Evolutionary conservation across 2,113 vertebrate species (phyloP).

Genomic region (Ammospiza caudacuta): DNA sequence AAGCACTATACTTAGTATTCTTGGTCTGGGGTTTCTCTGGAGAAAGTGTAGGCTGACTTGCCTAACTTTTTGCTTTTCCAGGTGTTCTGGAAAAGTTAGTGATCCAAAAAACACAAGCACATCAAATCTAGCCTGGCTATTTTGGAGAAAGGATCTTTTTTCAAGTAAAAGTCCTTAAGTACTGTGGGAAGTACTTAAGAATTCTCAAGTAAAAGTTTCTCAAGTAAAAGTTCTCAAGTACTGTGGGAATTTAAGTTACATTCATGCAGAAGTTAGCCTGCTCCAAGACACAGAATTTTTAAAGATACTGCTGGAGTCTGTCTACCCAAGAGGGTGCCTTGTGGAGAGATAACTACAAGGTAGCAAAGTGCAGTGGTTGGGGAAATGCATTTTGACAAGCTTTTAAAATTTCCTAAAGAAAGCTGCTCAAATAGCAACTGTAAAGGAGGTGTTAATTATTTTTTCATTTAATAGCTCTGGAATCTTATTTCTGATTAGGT

Average conservation of each 20-base stretch:
- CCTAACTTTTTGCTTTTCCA: slow-evolving; percentile 1
- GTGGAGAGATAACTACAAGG: background rate
- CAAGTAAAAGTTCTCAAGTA: background rate
- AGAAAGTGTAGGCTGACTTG: slow-evolving; percentile 6
- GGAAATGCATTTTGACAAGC: background rate
- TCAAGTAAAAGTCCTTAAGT: background rate
- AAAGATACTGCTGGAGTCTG: background rate
- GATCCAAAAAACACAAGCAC: background rate
- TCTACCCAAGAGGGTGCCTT: background rate
- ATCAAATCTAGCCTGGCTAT: background rate
- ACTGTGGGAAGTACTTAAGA: background rate
- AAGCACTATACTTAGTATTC: background rate
- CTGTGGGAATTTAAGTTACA: background rate
- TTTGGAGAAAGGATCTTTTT: background rate
- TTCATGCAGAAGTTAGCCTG: background rate
- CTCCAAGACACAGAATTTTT: background rate
- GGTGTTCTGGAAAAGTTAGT: slow-evolving; percentile 15
- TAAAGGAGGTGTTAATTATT: background rate
- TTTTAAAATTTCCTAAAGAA: background rate
- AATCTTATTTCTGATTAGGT: background rate
- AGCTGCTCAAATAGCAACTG: background rate
- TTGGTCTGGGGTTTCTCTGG: background rate
- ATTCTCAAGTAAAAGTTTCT: background rate
- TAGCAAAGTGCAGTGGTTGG: background rate
- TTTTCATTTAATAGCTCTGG: background rate